Evolutionary conservation across 2,797 vertebrate genomes (phyloP).

Genomic region (Siniperca obscura): DNA sequence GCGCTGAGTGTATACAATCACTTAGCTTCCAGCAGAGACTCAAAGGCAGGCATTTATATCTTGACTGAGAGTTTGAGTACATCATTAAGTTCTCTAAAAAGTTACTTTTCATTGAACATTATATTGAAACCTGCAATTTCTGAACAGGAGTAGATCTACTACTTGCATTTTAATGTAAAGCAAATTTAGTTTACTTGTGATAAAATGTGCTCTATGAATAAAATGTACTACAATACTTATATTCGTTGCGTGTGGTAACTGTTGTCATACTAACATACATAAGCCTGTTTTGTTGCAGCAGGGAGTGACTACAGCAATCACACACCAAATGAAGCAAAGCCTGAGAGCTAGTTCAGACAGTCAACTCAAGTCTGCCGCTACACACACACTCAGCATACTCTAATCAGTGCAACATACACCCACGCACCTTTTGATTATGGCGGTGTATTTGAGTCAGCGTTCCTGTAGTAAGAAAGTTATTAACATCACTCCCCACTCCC

Average conservation of each 20-base stretch:
- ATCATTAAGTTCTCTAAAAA: conserved; percentile 24
- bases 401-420: neutral
- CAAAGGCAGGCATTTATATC: conserved; percentile 27
- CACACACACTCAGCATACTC: neutral
- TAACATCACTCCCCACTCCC: neutral
- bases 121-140: neutral
- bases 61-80: conserved; percentile 18
- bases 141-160: neutral
- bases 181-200: too few relatives aligned
- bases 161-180: conserved; percentile 3
- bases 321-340: neutral
- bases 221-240: neutral
- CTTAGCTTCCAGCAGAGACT: conserved; percentile 34
- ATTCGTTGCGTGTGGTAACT: neutral
- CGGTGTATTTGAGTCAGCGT: neutral
- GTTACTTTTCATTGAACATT: conserved; percentile 11
- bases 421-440: neutral
- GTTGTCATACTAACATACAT: too few relatives aligned
- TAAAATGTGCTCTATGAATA: neutral
- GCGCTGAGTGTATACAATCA: conserved; percentile 20
- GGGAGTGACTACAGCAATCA: neutral
- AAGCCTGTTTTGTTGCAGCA: neutral
- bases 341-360: neutral
- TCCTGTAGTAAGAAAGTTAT: neutral
- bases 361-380: neutral